These are phyloP conservation scores for Distichodus sexfasciatus DNA, from an alignment of 2,797 vertebrate genomes.

Conservation along the genomic window DNA sequence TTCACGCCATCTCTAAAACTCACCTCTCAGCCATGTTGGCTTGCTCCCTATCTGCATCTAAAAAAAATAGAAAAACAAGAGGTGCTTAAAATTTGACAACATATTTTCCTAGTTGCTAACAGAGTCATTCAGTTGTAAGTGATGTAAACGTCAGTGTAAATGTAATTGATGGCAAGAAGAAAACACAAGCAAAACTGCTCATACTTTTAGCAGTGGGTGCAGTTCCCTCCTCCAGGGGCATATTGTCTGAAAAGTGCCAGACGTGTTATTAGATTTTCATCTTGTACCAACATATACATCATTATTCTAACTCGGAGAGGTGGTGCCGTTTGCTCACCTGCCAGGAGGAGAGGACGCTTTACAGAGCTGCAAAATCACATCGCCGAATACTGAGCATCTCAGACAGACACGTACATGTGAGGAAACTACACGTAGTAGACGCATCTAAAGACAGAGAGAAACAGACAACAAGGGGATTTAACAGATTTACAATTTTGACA, in stretches of 20 bases:
- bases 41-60: constrained; percentile 61
- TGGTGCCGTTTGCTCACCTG: constrained; percentile 22
- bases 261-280: not conserved
- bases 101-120: no score
- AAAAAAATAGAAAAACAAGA: not conserved
- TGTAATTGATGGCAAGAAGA: not conserved
- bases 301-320: not conserved
- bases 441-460: constrained; percentile 1
- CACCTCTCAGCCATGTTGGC: constrained; percentile 64
- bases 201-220: constrained; percentile 72
- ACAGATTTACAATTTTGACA: not conserved
- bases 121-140: no score
- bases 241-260: constrained; percentile 51
- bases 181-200: not conserved
- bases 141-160: no score
- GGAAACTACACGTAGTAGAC: not conserved
- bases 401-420: constrained; percentile 21
- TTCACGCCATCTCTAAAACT: no score
- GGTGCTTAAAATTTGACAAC: not conserved
- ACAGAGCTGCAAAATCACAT: constrained; percentile 36
- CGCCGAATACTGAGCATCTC: constrained; percentile 1
- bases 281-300: not conserved
- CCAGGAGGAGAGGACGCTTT: constrained; percentile 35
- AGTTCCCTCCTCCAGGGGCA: constrained; percentile 66
- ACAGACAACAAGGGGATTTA: not conserved